These are phyloP conservation scores for Cryptocephalus moraei DNA, from an alignment of 2,888 invertebrate genomes.

Conservation along the genomic window DNA sequence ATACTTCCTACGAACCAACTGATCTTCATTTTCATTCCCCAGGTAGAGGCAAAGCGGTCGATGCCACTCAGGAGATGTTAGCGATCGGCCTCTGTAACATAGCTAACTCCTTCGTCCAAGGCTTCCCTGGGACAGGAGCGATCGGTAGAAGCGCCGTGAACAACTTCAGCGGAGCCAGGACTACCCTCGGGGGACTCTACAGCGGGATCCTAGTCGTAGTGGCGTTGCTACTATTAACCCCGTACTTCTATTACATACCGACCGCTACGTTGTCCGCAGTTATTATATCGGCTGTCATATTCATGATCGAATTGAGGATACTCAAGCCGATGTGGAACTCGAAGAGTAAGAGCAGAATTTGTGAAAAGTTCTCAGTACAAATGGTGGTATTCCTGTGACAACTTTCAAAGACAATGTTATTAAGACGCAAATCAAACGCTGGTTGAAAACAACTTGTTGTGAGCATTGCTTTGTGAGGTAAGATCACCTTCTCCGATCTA, in stretches of 20 bases:
- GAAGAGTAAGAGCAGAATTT: constrained; percentile 55
- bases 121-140: constrained; percentile 81
- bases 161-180: constrained; percentile 80
- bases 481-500: too few species aligned
- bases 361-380: too few species aligned
- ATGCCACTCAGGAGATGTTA: constrained; percentile 85
- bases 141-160: constrained; percentile 80
- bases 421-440: too few species aligned
- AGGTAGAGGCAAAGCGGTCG: constrained; percentile 69
- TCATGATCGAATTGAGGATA: constrained; percentile 83
- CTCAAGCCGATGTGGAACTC: constrained; percentile 81
- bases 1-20: too few species aligned
- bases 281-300: constrained; percentile 84
- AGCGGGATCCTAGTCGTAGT: constrained; percentile 72
- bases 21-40: constrained; percentile 13
- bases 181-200: constrained; percentile 76
- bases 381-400: too few species aligned
- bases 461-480: too few species aligned
- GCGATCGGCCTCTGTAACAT: constrained; percentile 76
- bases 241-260: constrained; percentile 79
- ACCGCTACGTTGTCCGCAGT: constrained; percentile 79
- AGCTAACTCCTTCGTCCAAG: constrained; percentile 75
- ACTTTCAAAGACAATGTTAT: too few species aligned
- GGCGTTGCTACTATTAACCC: constrained; percentile 77
- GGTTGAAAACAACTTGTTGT: too few species aligned